A percentile compares a stretch with the other conserved stretches of the same genome.
These are phyloP conservation scores for Endomychus coccineus DNA, from an alignment of 2,888 invertebrate genomes.

Conservation along the genomic window DNA sequence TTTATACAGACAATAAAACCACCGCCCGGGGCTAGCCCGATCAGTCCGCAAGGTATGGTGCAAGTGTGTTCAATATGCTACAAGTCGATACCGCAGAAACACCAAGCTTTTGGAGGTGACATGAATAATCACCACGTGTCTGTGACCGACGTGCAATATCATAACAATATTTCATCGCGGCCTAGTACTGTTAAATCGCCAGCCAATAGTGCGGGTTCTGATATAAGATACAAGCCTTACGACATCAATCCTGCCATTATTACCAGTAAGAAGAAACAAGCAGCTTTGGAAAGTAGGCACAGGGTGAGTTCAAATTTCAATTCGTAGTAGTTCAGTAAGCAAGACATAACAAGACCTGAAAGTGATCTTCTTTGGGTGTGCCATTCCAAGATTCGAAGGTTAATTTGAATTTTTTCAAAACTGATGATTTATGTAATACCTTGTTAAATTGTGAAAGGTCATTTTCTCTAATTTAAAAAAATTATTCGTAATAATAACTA, in stretches of 20 bases:
- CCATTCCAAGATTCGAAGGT: too few relatives aligned
- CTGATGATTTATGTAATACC: too few relatives aligned
- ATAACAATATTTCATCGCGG: constrained; percentile 36
- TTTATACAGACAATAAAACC: constrained; percentile 76
- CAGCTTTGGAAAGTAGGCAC: constrained; percentile 36
- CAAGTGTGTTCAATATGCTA: constrained; percentile 84
- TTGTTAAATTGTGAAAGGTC: too few relatives aligned
- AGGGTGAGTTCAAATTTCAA: constrained; percentile 10
- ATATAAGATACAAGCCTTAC: constrained; percentile 55
- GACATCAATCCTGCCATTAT: constrained; percentile 47
- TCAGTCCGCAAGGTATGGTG: constrained; percentile 84
- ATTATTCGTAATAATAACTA: too few relatives aligned
- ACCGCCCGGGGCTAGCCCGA: constrained; percentile 78
- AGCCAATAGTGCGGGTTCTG: constrained; percentile 48
- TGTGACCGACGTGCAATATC: constrained; percentile 39
- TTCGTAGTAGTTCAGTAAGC: too few relatives aligned
- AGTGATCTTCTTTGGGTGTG: background rate
- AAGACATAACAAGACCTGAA: background rate
- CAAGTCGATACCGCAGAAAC: constrained; percentile 71
- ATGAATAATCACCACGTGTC: constrained; percentile 37
- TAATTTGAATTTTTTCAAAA: too few relatives aligned
- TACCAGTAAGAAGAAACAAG: constrained; percentile 45
- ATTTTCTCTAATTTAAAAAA: too few relatives aligned
- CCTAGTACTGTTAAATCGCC: constrained; percentile 50
- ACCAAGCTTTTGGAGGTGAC: constrained; percentile 56